Base-by-base conservation (phyloP, 2,888 invertebrate genomes). In the Orthosia gracilis region DNA sequence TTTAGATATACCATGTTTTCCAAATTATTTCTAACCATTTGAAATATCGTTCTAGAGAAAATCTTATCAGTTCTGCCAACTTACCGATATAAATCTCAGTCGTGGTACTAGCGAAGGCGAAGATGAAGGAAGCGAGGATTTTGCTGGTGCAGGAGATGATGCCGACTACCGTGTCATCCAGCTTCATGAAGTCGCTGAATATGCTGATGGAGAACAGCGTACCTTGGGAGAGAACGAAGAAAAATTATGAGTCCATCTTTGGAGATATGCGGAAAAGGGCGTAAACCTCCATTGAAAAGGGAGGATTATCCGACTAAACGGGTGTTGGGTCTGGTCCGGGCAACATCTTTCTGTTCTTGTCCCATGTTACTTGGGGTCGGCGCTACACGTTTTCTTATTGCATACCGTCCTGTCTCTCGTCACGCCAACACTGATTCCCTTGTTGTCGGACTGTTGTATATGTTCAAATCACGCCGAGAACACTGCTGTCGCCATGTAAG, bases 111-210 rank as follows among this genome's bases (percentile, higher is more conserved):
- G 98, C 98, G 89, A 98, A 98, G 1, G 98, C 98, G 87, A 98
- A 98, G 0, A 98, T 98, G 87, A 98, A 98, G 55, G 98, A 97
- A 0, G 98, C 98, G 0, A 98, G 94, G 69, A 98, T 98, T 95
- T 98, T 98, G 89, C 98, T 98, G 91, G 97, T 97, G 85, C 98
- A 98, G 2, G 98, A 98, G 89, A 98, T 97, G n/a, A 98, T 98
- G 7, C 98, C 98, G n/a, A 98, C 97, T 5, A 98, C 93, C 0
- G 98, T 98, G 92, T 98, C 98, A 84, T 98, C 98, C 69, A 98
- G 97, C 91, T 98, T 98, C 89, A 98, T 91, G 85, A 98, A 96
- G 89, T 98, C 98, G 84, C 98, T 98, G 92, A 98, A 98, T 18
- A 98, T 93, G 69, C 98, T 98, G 63, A 98, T 98, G 0, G 98